Base-by-base conservation (phyloP, 37 sponge, comb jelly and placozoan species). In the Haliclona indistincta region DNA sequence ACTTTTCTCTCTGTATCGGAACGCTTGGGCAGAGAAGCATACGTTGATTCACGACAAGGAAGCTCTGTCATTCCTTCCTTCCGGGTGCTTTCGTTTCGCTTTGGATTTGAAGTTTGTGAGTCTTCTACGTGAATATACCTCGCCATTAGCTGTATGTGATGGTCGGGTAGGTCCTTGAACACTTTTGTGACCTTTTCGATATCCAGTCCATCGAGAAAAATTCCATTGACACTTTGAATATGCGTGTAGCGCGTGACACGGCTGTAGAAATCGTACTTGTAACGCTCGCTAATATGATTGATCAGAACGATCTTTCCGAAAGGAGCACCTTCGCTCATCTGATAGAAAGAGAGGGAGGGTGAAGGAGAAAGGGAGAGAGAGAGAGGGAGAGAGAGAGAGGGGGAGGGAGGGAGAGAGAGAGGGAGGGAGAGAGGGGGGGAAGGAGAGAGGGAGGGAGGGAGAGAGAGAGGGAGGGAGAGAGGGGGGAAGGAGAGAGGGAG, bases 221-320 rank as follows among this genome's bases (percentile, higher is more conserved):
- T 38, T 8, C 90, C 90, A 38, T 89, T 89, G 26, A 84, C 56
- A 41, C 74, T 73, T 52, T 89, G 90, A 35, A 89, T 83, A 73
- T 89, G 90, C 7, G 80, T 84, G 74, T 79, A 89, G 35, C 54
- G 74, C 26, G 75, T 70, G 39, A 89, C 43, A 55, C 43, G 22
- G 30, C 30, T 38, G 39, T 70, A 39, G 3, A 85, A 54, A 13
- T 72, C 67, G 6, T 33, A 17, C 0, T 56, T 23, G 38, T 55
- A 80, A 23, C 68, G 43, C 4, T 61, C 43, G 43, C 55, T 73
- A 55, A 86, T 63, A 32, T 74, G n/a, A n/a, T 80, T 87, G 25
- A 87, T 75, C 11, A 87, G 71, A 0, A 81, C 81, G 10, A 87
- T 75, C 7, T 71, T 62, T 0, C 51, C 34, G 52, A 74, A 87